These are phyloP conservation scores for Ectobius pallidus DNA, from an alignment of 2,888 invertebrate species.

Conservation along the genomic window DNA sequence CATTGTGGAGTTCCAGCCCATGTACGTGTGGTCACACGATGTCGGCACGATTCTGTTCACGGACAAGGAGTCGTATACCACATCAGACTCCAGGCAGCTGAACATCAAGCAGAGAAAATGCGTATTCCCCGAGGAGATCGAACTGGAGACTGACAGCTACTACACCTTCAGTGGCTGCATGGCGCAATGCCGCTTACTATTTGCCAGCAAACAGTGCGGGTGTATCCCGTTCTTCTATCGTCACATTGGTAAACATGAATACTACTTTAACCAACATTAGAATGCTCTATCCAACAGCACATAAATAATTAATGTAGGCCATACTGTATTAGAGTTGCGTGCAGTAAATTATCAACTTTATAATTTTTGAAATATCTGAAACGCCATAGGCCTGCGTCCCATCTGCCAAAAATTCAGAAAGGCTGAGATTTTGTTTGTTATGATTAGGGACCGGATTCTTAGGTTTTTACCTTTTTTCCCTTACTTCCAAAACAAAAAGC, in stretches of 20 bases:
- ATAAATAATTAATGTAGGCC: no score
- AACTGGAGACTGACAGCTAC: conserved; percentile 62
- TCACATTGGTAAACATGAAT: conserved; percentile 61
- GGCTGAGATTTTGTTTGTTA: no score
- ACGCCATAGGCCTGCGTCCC: no score
- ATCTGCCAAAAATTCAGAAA: no score
- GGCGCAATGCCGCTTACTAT: conserved; percentile 74
- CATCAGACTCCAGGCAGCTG: conserved; percentile 73
- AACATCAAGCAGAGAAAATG: conserved; percentile 72
- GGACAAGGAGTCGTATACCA: conserved; percentile 78
- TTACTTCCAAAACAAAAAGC: no score
- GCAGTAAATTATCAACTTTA: no score
- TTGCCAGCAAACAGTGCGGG: conserved; percentile 65
- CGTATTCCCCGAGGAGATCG: conserved; percentile 71
- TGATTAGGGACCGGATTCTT: no score
- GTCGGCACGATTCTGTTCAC: conserved; percentile 69
- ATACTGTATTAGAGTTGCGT: no score
- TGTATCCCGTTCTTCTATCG: conserved; percentile 78
- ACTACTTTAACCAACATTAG: no score
- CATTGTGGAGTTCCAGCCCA: conserved; percentile 70
- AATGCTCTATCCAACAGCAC: no score
- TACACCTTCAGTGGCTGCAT: conserved; percentile 78
- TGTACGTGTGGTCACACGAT: conserved; percentile 70
- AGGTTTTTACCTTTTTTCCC: no score
- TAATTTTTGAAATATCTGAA: no score